phyloP scores from a whole-genome alignment of 2,888 invertebrate species.

The Eulithis prunata region DNA sequence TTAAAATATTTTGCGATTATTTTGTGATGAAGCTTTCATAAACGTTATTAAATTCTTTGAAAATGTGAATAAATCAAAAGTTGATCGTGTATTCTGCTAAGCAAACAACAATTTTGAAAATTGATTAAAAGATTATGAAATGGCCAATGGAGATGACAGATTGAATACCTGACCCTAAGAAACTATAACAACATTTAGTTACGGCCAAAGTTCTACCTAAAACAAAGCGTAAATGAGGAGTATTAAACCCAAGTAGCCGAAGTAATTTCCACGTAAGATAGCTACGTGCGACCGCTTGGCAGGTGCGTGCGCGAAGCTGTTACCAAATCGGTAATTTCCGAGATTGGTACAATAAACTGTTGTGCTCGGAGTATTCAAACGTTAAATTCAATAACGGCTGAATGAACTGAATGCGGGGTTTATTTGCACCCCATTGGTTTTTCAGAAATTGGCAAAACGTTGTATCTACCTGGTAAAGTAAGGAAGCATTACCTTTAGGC shows the following conservation, averaged over 20 bases:
- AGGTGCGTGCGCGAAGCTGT: conserved; percentile 59
- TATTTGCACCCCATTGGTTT: too few relatives aligned
- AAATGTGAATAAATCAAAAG: too few relatives aligned
- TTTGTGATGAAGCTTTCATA: too few relatives aligned
- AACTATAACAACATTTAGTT: background rate
- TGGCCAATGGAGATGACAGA: too few relatives aligned
- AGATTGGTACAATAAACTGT: conserved; percentile 51
- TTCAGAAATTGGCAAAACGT: too few relatives aligned
- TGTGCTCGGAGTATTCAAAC: conserved; percentile 44
- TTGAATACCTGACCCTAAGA: too few relatives aligned
- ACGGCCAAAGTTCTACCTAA: background rate
- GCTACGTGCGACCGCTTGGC: conserved; percentile 22
- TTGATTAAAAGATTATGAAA: too few relatives aligned
- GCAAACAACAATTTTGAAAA: too few relatives aligned
- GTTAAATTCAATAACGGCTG: conserved; percentile 46
- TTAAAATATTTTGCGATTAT: background rate
- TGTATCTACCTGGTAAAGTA: too few relatives aligned
- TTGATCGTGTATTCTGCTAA: too few relatives aligned
- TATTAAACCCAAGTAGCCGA: conserved; percentile 15
- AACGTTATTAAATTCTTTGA: too few relatives aligned
- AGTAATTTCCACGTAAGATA: conserved; percentile 27
- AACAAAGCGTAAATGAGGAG: conserved; percentile 7
- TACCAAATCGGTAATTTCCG: conserved; percentile 50
- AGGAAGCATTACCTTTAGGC: too few relatives aligned
- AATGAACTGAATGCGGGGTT: conserved; percentile 35